A percentile compares a stretch with the other conserved stretches of the same genome.
Conservation (phyloP, 2,113 vertebrate species). For the Prionailurus bengalensis region DNA sequence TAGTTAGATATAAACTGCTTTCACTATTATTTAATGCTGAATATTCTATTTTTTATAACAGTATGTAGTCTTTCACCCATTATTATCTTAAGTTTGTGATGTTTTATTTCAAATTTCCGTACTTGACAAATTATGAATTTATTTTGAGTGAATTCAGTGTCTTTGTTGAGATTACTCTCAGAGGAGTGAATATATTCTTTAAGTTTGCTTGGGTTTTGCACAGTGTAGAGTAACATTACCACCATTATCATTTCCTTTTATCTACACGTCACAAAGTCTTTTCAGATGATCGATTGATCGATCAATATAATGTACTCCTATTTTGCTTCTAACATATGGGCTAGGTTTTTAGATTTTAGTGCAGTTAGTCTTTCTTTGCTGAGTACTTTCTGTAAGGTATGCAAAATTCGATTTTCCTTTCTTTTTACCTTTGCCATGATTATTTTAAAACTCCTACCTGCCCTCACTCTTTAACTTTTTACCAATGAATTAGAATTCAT, state of each 20-base stretch:
- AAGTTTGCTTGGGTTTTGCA: not conserved
- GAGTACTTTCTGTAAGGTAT: not conserved
- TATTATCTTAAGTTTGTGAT: not conserved
- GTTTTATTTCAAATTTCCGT: not conserved
- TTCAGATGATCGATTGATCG: not conserved
- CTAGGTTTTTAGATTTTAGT: not conserved
- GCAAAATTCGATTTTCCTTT: not conserved
- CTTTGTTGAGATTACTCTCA: not conserved
- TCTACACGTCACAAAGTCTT: fast-evolving
- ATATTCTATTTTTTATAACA: not conserved
- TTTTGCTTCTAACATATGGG: not conserved
- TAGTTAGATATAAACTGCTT: not conserved
- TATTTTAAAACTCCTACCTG: not conserved
- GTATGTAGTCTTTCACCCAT: not conserved
- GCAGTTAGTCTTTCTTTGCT: not conserved
- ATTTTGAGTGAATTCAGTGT: not conserved
- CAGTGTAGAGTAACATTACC: not conserved
- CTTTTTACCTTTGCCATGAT: not conserved
- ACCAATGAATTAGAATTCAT: not conserved
- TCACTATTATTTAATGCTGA: not conserved
- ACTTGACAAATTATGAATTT: not conserved
- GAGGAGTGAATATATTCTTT: not conserved
- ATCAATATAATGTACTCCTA: not conserved
- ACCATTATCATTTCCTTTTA: not conserved
- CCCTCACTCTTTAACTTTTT: not conserved